Conservation (phyloP, 2,797 vertebrate genomes). For the Jordanella pulchra region DNA sequence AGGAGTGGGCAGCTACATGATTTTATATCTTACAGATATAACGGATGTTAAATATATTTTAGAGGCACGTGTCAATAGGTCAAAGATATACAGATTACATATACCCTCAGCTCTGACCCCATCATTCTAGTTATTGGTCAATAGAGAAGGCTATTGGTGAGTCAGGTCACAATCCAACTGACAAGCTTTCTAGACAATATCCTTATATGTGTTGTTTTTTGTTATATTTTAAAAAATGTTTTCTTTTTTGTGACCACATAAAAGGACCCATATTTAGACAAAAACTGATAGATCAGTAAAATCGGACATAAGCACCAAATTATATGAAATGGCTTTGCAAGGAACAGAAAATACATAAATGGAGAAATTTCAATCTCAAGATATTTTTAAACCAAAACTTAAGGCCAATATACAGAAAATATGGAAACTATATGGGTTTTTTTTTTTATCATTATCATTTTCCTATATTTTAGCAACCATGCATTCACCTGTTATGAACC, state of each 20-base stretch:
- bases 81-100: slow-evolving; percentile 48
- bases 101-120: slow-evolving; percentile 30
- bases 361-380: no score
- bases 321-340: no score
- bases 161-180: not conserved
- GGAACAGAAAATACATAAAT: no score
- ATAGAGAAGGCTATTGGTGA: not conserved
- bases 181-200: not conserved
- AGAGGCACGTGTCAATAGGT: slow-evolving; percentile 30
- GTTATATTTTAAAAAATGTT: not conserved
- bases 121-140: slow-evolving; percentile 1
- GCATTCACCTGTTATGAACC: not conserved
- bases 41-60: slow-evolving; percentile 33
- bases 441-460: no score
- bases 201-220: no score
- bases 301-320: no score
- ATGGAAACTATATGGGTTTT: no score
- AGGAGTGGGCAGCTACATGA: not conserved
- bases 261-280: not conserved
- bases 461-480: not conserved
- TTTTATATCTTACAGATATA: slow-evolving; percentile 52
- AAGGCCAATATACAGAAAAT: no score
- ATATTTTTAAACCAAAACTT: no score
- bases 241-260: not conserved
- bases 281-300: no score